Base-by-base conservation (phyloP, 2,113 vertebrate species). In the Corythaixoides concolor region DNA sequence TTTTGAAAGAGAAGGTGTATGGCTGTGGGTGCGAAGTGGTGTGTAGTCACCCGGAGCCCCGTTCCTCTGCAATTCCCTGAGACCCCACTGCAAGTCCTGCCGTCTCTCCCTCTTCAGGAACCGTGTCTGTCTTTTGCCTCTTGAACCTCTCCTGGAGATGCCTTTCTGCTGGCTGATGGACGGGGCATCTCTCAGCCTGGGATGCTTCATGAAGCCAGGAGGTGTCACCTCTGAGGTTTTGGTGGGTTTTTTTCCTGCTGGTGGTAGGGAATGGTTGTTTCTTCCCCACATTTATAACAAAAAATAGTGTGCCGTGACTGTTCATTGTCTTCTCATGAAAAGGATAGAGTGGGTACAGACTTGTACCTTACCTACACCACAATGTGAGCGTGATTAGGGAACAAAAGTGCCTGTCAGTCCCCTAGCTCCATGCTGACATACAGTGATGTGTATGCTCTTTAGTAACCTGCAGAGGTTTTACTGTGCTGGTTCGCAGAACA, bases 201-300 rank as follows among this genome's bases (percentile, higher is more conserved):
- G 22, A 17, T 13, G 37, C 45, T 73, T 87, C 2, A 0, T 58
- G 35, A 56, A 78, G 47, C 60, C 35, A 49, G 26, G 56, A 63
- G 22, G 5, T 55, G 52, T 6, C n/a, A 28, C 18, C 32, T 70
- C 58, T n/a, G 70, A 73, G 24, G 0, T 32, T 78, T 66, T 43
- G 55, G 32, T 19, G 28, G 5, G 4, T 20, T 23, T 66, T 55
- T 72, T 41, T 28, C 2, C 35, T 85, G 2, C 41, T 50, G 37
- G 7, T 28, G 30, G 1, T 41, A 8, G 7, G 5, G 6, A 14
- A 8, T 52, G 2, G 0, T 63, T 64, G 23, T 76, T 82, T 76
- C 74, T 43, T 85, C 30, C 15, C 35, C 32, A 49, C 8, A 64
- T 83, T 83, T 41, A n/a, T 49, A 93, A 55, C 22, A 60, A 69